These are phyloP conservation scores for Eurystomus gularis DNA, from an alignment of 2,113 vertebrate species.

Conservation along the genomic window DNA sequence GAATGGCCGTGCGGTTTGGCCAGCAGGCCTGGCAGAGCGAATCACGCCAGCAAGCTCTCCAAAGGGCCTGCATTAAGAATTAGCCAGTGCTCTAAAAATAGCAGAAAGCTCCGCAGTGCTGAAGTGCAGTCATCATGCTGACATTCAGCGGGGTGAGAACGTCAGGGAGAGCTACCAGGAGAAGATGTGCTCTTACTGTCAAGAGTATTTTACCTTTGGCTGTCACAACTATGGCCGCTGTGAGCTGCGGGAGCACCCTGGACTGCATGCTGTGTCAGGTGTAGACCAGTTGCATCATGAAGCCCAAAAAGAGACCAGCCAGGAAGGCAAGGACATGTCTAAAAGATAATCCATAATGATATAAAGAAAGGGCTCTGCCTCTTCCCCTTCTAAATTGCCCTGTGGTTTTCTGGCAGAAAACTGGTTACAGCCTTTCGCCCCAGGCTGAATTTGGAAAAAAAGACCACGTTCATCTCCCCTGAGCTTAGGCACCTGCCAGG, in stretches of 20 bases:
- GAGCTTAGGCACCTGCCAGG: neutral
- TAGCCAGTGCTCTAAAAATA: neutral
- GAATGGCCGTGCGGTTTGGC: neutral
- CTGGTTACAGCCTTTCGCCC: neutral
- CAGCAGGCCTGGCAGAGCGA: neutral
- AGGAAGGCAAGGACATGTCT: neutral
- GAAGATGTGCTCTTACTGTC: neutral
- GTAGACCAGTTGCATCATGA: neutral
- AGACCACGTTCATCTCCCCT: neutral
- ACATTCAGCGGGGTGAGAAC: neutral
- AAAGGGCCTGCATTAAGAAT: neutral
- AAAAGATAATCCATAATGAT: neutral
- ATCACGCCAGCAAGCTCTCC: neutral
- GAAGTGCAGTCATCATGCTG: neutral
- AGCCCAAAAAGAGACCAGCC: neutral
- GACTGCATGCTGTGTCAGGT: neutral
- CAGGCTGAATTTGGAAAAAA: neutral
- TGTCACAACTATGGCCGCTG: neutral
- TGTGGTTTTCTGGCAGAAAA: neutral
- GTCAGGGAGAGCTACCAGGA: neutral
- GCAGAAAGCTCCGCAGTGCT: neutral
- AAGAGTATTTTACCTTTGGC: neutral
- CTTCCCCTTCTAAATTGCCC: neutral
- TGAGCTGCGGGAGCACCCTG: neutral
- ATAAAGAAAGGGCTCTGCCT: neutral